These are phyloP conservation scores for Oryzias woworae DNA, from an alignment of 2,113 vertebrate species.

Conservation along the genomic window DNA sequence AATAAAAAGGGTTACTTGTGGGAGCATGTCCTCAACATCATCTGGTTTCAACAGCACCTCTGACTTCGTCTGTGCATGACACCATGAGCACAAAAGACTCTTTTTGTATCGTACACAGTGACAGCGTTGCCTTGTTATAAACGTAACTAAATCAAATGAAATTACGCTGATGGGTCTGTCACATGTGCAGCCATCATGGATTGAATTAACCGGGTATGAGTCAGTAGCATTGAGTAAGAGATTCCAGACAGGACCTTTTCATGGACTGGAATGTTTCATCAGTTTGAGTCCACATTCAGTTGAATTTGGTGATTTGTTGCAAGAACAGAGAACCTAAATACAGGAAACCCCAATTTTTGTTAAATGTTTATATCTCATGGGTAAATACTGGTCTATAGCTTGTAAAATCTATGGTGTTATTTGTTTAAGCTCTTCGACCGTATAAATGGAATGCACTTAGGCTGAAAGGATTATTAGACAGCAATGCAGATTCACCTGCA, in stretches of 20 bases:
- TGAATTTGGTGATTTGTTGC: no score
- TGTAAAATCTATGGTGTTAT: conserved; percentile 32
- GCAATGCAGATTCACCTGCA: conserved; percentile 52
- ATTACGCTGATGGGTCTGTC: conserved; percentile 52
- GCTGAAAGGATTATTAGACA: conserved; percentile 59
- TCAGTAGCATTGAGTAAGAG: conserved; percentile 28
- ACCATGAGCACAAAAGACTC: conserved; percentile 6
- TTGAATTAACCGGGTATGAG: conserved; percentile 62
- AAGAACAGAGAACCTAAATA: conserved; percentile 2
- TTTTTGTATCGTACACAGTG: conserved; percentile 23
- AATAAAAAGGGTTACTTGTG: not conserved
- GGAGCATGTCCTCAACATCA: not conserved
- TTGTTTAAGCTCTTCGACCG: conserved; percentile 41
- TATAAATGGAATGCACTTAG: conserved; percentile 58
- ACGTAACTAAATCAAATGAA: conserved; percentile 46
- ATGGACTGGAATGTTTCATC: conserved; percentile 30
- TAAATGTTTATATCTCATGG: conserved; percentile 10
- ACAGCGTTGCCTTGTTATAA: conserved; percentile 49
- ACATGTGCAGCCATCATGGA: conserved; percentile 59
- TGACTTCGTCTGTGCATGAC: conserved; percentile 20
- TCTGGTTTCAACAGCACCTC: conserved; percentile 2
- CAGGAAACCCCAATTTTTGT: conserved; percentile 4
- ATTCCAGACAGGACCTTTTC: conserved; percentile 29
- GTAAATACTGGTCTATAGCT: conserved; percentile 16
- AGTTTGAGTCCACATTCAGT: conserved; percentile 3